Percentiles rank a stretch among this genome's conserved stretches.
phyloP scores from a whole-genome alignment of 2,113 vertebrate species.

The Cnemophilus loriae region DNA sequence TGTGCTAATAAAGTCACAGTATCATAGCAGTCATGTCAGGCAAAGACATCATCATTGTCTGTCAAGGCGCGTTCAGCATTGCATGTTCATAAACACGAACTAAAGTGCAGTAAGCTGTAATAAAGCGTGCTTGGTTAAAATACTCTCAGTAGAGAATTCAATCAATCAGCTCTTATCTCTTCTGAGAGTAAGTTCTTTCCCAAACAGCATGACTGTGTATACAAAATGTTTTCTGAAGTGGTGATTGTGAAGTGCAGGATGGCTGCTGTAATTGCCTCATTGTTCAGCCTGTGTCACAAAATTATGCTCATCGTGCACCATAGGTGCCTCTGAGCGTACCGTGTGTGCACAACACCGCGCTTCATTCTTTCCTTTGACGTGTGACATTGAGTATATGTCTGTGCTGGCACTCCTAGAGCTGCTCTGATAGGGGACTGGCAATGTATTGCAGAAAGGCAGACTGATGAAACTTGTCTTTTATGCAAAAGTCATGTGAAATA shows the following conservation, averaged over 20 bases:
- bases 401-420: background rate
- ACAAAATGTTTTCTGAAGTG: conserved; percentile 1
- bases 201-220: background rate
- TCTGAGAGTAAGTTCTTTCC: background rate
- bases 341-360: background rate
- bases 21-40: background rate
- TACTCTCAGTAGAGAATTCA: background rate
- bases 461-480: background rate
- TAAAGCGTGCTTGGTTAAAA: conserved; percentile 1
- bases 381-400: background rate
- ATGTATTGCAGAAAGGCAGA: background rate
- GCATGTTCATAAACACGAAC: background rate
- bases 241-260: background rate
- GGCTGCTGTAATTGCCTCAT: background rate
- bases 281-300: conserved; percentile 13
- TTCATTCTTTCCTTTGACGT: background rate
- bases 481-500: background rate
- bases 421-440: background rate
- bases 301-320: background rate
- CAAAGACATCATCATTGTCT: background rate
- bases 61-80: background rate
- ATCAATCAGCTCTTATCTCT: background rate
- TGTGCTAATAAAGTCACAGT: background rate
- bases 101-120: background rate
- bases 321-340: background rate